Percentiles rank a stretch among this genome's conserved stretches.
phyloP scores from a whole-genome alignment of 1,140 invertebrate species.

The Berghia stephanieae region DNA sequence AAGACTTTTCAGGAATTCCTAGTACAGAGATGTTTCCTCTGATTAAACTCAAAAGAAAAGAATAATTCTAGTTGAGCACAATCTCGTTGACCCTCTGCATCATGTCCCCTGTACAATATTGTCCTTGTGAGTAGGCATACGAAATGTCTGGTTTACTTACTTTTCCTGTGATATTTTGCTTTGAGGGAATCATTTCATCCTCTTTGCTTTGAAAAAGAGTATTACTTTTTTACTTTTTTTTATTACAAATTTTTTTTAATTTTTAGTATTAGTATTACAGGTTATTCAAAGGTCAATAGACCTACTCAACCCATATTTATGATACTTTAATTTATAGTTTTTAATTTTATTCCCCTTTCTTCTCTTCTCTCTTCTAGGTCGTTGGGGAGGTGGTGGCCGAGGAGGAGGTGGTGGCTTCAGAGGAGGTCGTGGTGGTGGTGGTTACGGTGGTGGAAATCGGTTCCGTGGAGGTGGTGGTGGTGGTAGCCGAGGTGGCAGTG shows the following conservation, averaged over 20 bases:
- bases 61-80: background rate
- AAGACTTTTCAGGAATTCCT: too few relatives aligned
- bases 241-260: background rate
- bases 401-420: slow-evolving; percentile 27
- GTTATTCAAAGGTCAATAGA: too few relatives aligned
- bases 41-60: background rate
- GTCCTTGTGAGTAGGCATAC: background rate
- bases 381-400: slow-evolving; percentile 30
- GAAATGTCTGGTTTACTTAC: background rate
- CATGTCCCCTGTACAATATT: background rate
- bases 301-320: too few relatives aligned
- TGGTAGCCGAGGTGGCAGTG: background rate
- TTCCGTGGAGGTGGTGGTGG: background rate
- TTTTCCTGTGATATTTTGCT: too few relatives aligned
- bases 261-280: background rate
- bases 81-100: background rate
- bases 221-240: background rate
- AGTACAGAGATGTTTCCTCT: too few relatives aligned
- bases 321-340: background rate
- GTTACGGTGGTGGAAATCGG: slow-evolving; percentile 24
- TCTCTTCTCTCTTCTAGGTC: slow-evolving; percentile 27
- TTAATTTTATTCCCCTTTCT: background rate
- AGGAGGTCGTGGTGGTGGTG: slow-evolving; percentile 36
- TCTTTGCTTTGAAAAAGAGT: background rate
- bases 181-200: background rate